Base-by-base conservation (phyloP, 1,140 invertebrate species). In the Drosophila teissieri region DNA sequence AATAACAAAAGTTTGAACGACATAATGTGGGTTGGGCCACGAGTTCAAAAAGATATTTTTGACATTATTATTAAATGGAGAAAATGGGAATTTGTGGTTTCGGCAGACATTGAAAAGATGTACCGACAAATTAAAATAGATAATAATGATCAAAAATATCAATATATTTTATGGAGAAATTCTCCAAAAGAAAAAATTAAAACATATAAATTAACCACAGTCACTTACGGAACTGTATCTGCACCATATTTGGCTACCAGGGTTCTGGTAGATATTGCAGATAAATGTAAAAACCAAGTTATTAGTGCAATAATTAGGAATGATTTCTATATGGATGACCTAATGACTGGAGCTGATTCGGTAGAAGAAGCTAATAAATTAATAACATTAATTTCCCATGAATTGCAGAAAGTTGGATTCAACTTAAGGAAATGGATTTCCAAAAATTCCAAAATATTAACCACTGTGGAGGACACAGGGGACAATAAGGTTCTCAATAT, bases 341-440 rank as follows among this genome's bases (percentile, higher is more conserved):
- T 57, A 19, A 44, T 44, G 39, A 31, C 24, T 7, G 24, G 22
- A n/a, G 40, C 39, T 4, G 40, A 44, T 56, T 56, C 22, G 3
- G 1, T 56, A 56, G 5, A 39, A 31, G 24, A 44, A 24, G 24
- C 40, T 1, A 31, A 56, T 11, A 45, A 11, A 1, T 24, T 57
- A 11, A 48, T 48, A 7, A 34, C 7, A 24, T 2, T 8, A 12
- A 15, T 15, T 15, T 48, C 31, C 14, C 12, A n/a, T 6, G 17
- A 48, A 12, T 11, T 48, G 3, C 12, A 36, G 2, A 60, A 49
- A 2, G 19, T 51, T 1, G 45, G 6, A 10, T 51, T 39, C 1
- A 37, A 48, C 7, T 48, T 48, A 8, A 58, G 14, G 1, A 58
- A 58, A 36, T 58, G 17, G 31, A 58, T 58, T 58, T 58, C 31